Base-by-base conservation (phyloP, 2,113 vertebrate species). In the Onychostruthus taczanowskii region DNA sequence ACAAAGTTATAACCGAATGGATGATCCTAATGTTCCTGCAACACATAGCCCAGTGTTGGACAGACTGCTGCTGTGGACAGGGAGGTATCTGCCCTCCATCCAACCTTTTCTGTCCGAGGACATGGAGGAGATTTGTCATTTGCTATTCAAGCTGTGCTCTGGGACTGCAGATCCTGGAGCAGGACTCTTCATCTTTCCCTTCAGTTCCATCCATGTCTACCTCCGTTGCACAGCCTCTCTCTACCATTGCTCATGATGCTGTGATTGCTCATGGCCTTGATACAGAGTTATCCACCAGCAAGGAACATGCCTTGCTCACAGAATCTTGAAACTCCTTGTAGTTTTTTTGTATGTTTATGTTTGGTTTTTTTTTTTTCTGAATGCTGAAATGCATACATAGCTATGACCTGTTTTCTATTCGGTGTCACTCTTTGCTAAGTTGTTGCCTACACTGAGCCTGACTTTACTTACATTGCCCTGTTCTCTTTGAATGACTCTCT, bases 1-100 rank as follows among this genome's bases (percentile, higher is more conserved):
- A 55, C 41, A 11, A 46, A 73, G 20, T 24, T 75, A 9, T 37
- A 55, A 61, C 11, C 0, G 0, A 56, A 33, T 19, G 5, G 16
- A 28, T 47, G 4, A 67, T 30, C 56, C n/a, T 52, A 26, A 11
- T 2, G 7, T 61, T 72, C 19, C 0, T 0, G 6, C 56, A 75
- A 31, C 4, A 1, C 24, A 19, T 16, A 41, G 16, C 47, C 19
- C 0, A 0, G 22, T 10, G 1, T 63, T 55, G 53, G 9, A 23
- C 24, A n/a, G 27, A 66, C 28, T 3, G 1, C 27, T 50, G 7
- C 12, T 27, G 37, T 0, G 0, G 23, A 33, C 18, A 16, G 49
- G 37, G 2, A 43, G 28, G 11, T 4, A 0, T 50, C 64, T 70
- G 22, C 22, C 17, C 14, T 64, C 59, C 30, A 21, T n/a, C 16